These are phyloP conservation scores for Polypedilum pembai DNA, from an alignment of 1,140 invertebrate genomes.

Conservation along the genomic window DNA sequence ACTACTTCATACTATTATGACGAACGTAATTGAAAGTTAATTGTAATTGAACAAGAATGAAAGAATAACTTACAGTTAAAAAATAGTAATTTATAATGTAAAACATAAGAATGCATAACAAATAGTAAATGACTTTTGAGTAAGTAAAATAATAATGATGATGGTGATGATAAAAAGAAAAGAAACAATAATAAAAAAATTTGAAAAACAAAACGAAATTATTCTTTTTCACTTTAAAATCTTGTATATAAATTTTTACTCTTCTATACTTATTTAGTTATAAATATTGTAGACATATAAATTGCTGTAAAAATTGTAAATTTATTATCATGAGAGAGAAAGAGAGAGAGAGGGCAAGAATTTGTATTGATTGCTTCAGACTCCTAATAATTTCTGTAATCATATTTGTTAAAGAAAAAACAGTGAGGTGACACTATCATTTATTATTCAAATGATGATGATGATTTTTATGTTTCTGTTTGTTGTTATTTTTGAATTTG, in stretches of 20 bases:
- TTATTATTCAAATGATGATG: not conserved
- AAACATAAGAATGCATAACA: constrained; percentile 6
- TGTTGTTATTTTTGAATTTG: constrained; percentile 3
- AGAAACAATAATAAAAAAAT: not conserved
- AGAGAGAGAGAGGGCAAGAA: not conserved
- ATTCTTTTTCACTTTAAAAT: not conserved
- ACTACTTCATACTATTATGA: no score
- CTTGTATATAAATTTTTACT: not conserved
- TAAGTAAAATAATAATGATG: not conserved
- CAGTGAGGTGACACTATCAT: constrained; percentile 26
- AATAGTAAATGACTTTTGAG: not conserved
- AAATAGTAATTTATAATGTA: constrained; percentile 20
- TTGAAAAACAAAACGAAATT: constrained; percentile 3
- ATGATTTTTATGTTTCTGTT: not conserved
- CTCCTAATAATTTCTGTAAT: not conserved
- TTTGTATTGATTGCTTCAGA: constrained; percentile 9
- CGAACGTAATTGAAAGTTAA: no score
- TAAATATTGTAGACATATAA: not conserved
- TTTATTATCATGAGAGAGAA: not conserved
- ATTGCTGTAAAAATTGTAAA: not conserved
- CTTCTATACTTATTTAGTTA: not conserved
- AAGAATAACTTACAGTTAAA: not conserved
- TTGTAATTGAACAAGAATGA: constrained; percentile 24
- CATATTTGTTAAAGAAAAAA: not conserved
- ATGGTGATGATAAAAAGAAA: not conserved